Evolutionary conservation across 2,888 invertebrate genomes (phyloP), one percentile per base, ranked within the genome.

Genomic region (Adela reaumurella): DNA sequence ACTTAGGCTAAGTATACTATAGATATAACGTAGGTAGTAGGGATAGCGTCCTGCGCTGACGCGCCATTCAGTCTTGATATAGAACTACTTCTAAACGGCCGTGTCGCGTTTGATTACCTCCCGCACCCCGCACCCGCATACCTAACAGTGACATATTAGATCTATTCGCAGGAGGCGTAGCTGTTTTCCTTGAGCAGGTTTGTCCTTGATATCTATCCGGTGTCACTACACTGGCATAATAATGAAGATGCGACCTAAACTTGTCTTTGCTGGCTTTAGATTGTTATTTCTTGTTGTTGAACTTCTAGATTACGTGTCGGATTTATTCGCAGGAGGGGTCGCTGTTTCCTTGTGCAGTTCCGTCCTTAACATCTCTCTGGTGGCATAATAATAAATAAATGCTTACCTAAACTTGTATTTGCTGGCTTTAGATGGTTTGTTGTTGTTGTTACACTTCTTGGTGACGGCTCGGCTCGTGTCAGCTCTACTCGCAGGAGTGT

Each of bases 371-470:
- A 92, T 92, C 79, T 87, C 86, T 55, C 90, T 89, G 62, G 87
- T 87, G 54, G 85, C 81, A 62, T n/a, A n/a, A n/a, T n/a, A n/a
- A n/a, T n/a, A n/a, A n/a, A n/a, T n/a, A n/a, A n/a, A n/a, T n/a
- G n/a, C n/a, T n/a, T n/a, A n/a, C n/a, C n/a, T n/a, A n/a, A n/a
- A n/a, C 72, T 85, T 85, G 68, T 83, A 84, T 81, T 86, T 81
- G 72, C 82, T 66, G 65, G 82, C 67, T 78, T 86, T 81, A 62
- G 78, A 71, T 65, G 82, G 82, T 61, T 84, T 84, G 65, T 84
- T 84, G 67, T 85, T 86, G 81, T 92, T 93, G 24, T n/a, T n/a
- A n/a, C 94, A 94, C 67, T 90, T 92, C 80, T 91, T 92, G 68
- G 89, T 90, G 58, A 92, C 83, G 62, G 88, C 86, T 68, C 90